Conservation (phyloP, 2,888 invertebrate genomes). For the Lumbricus terrestris region DNA sequence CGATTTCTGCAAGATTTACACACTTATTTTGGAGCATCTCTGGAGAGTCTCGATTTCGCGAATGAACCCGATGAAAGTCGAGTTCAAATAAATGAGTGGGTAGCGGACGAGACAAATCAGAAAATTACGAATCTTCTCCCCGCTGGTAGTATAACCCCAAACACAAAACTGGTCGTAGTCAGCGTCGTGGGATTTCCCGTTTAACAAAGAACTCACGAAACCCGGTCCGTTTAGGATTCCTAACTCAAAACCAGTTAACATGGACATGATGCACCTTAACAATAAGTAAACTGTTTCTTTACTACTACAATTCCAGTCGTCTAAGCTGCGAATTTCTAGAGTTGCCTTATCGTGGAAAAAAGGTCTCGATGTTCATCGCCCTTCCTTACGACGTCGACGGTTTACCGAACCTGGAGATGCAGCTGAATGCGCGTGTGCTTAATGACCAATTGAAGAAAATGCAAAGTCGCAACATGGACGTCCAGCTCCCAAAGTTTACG, state of each 20-base stretch:
- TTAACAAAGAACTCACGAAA: slow-evolving; percentile 66
- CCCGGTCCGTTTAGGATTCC: slow-evolving; percentile 66
- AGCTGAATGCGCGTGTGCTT: slow-evolving; percentile 21
- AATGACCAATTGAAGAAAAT: neutral
- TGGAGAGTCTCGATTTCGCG: slow-evolving; percentile 24
- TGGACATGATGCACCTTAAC: slow-evolving; percentile 19
- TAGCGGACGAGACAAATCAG: slow-evolving; percentile 73
- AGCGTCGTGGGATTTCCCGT: slow-evolving; percentile 60
- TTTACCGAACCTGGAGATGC: slow-evolving; percentile 23
- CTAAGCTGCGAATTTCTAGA: slow-evolving; percentile 63
- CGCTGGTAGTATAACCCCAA: slow-evolving; percentile 53
- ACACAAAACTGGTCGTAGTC: slow-evolving; percentile 53
- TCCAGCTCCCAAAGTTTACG: slow-evolving; percentile 38
- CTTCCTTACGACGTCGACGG: slow-evolving; percentile 18
- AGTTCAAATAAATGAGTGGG: slow-evolving; percentile 74
- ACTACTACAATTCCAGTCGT: neutral
- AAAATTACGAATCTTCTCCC: slow-evolving; percentile 76
- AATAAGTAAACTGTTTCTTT: neutral
- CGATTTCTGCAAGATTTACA: slow-evolving; percentile 8
- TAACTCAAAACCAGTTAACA: neutral
- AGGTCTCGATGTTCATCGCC: slow-evolving; percentile 37
- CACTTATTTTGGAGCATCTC: slow-evolving; percentile 7
- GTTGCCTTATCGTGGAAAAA: slow-evolving; percentile 66
- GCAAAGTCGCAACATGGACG: slow-evolving; percentile 21
- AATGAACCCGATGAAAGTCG: neutral